Conservation (phyloP, 2,797 vertebrate species). For the Coregonus ussuriensis region DNA sequence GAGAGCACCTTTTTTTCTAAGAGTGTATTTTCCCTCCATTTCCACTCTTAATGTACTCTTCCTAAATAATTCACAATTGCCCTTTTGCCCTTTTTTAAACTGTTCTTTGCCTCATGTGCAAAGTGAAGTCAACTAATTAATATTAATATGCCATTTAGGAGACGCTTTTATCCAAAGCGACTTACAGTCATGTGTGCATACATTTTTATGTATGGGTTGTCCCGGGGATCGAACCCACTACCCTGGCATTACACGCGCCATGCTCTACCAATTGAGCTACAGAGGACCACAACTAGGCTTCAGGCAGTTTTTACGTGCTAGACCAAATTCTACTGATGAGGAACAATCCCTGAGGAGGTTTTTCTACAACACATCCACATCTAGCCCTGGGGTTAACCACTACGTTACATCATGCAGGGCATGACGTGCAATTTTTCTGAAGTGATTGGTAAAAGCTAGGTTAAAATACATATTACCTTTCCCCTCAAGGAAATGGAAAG, state of each 20-base stretch:
- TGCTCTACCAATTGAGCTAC: too few relatives aligned
- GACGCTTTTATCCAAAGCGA: too few relatives aligned
- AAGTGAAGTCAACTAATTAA: constrained; percentile 60
- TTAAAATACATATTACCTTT: neutral
- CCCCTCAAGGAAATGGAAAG: constrained; percentile 25
- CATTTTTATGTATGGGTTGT: too few relatives aligned
- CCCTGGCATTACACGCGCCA: too few relatives aligned
- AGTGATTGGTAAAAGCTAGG: constrained; percentile 61
- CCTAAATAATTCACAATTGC: constrained; percentile 69
- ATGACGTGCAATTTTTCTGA: constrained; percentile 71
- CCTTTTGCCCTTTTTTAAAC: constrained; percentile 55
- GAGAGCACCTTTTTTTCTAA: too few relatives aligned
- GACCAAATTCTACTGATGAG: constrained; percentile 67
- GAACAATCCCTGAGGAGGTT: constrained; percentile 56
- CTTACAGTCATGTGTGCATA: too few relatives aligned
- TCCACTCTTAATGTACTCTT: constrained; percentile 44
- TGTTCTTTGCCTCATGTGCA: constrained; percentile 65
- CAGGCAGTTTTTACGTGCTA: constrained; percentile 66
- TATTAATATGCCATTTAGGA: too few relatives aligned
- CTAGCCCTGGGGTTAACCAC: constrained; percentile 72
- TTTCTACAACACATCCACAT: constrained; percentile 40
- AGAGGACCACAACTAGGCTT: constrained; percentile 38
- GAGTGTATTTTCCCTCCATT: constrained; percentile 44
- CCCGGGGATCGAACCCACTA: too few relatives aligned
- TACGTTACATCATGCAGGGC: constrained; percentile 74